Conservation (phyloP, 2,888 invertebrate species). For the Drosophila quasianomalipes region DNA sequence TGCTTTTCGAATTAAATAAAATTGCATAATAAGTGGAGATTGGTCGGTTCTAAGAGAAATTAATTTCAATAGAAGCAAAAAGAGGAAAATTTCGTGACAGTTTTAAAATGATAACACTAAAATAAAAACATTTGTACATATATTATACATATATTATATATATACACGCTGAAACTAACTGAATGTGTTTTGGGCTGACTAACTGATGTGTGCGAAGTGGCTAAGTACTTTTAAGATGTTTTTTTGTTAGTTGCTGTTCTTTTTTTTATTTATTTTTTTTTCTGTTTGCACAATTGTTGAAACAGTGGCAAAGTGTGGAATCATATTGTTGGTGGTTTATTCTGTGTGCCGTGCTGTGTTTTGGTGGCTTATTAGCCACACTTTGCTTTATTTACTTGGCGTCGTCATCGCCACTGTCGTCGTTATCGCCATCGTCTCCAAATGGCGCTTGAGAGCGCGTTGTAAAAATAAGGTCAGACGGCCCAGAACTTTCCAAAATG, state of each 20-base stretch:
- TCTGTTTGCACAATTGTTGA: conserved; percentile 67
- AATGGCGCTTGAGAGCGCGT: conserved; percentile 50
- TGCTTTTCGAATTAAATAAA: not conserved
- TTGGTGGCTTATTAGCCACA: conserved; percentile 68
- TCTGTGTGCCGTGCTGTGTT: conserved; percentile 21
- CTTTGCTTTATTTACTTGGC: conserved; percentile 60
- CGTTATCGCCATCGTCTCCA: conserved; percentile 20
- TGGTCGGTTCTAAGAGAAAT: not conserved
- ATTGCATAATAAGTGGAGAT: not conserved
- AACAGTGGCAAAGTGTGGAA: conserved; percentile 55
- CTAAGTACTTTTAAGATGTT: conserved; percentile 7
- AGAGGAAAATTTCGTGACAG: not conserved
- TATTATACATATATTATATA: conserved; percentile 8
- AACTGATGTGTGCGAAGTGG: conserved; percentile 30
- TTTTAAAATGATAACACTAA: not conserved
- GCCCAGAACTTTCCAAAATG: conserved; percentile 71
- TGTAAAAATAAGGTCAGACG: conserved; percentile 62
- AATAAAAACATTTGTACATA: not conserved
- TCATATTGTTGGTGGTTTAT: conserved; percentile 42
- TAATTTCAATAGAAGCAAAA: not conserved
- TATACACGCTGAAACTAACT: conserved; percentile 8
- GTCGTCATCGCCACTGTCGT: conserved; percentile 39
- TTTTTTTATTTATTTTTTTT: conserved; percentile 6
- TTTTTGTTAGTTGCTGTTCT: conserved; percentile 30
- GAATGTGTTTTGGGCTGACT: conserved; percentile 16